Conservation (phyloP, 1,140 invertebrate species). For the Megathymus violae region DNA sequence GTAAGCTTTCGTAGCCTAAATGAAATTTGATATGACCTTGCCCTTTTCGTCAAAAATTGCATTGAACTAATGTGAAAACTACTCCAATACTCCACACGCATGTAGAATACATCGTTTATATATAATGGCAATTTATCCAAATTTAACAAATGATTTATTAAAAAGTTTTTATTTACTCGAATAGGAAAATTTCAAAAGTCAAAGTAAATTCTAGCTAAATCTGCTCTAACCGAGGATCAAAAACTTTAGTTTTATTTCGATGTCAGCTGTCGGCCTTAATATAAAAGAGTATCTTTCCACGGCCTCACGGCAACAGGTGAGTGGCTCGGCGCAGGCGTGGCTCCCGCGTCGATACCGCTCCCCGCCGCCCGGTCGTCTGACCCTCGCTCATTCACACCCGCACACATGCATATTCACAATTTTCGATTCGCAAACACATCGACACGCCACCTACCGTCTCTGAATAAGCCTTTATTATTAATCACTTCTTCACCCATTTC, state of each 20-base stretch:
- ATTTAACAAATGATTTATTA: no score
- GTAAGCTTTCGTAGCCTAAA: no score
- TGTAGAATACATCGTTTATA: no score
- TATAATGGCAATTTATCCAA: no score
- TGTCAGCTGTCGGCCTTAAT: constrained; percentile 77
- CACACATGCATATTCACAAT: constrained; percentile 49
- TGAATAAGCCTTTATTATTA: constrained; percentile 9
- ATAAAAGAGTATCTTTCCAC: constrained; percentile 80
- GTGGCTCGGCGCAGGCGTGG: constrained; percentile 65
- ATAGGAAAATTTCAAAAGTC: no score
- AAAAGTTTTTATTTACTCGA: no score
- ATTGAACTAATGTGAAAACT: no score
- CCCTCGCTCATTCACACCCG: constrained; percentile 66
- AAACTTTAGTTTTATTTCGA: constrained; percentile 68
- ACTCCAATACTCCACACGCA: no score
- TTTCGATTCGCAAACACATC: constrained; percentile 27
- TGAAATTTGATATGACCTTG: no score
- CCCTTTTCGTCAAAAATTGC: no score
- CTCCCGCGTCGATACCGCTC: constrained; percentile 73
- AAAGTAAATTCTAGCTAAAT: no score
- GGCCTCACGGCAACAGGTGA: constrained; percentile 78
- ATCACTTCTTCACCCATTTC: constrained; percentile 5
- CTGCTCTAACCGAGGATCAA: no score
- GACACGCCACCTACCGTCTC: constrained; percentile 12
- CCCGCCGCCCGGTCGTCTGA: constrained; percentile 47